Conservation (phyloP, 2,797 vertebrate genomes). For the Danio choprae region DNA sequence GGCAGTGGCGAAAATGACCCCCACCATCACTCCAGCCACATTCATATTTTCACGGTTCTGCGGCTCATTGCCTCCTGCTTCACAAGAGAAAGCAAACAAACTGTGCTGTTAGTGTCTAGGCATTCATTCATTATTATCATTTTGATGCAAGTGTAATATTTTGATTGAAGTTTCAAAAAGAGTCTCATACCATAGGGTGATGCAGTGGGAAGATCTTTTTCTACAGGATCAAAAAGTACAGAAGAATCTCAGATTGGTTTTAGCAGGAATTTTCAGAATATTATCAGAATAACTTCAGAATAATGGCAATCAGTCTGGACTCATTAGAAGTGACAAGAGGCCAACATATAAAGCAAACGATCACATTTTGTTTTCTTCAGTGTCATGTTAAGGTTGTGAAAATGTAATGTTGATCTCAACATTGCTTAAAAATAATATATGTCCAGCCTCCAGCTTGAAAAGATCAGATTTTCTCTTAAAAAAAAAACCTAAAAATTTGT, state of each 20-base stretch:
- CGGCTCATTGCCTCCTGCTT: conserved; percentile 55
- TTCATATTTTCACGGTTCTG: conserved; percentile 39
- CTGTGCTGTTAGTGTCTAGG: neutral
- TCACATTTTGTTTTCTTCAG: too few species aligned
- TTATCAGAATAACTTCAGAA: too few species aligned
- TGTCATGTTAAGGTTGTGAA: too few species aligned
- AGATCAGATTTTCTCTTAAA: too few species aligned
- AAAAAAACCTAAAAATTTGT: too few species aligned
- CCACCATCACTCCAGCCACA: conserved; percentile 66
- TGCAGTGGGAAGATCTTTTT: conserved; percentile 24
- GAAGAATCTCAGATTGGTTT: neutral
- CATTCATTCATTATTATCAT: neutral
- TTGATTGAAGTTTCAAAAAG: neutral
- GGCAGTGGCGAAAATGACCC: conserved; percentile 70
- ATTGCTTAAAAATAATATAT: too few species aligned
- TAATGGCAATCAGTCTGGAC: too few species aligned
- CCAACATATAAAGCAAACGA: too few species aligned
- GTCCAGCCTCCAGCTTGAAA: too few species aligned
- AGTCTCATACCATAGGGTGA: conserved; percentile 48
- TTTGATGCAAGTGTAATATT: conserved; percentile 1
- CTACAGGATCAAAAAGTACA: conserved; percentile 38
- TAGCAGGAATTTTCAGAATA: neutral
- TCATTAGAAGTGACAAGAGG: too few species aligned
- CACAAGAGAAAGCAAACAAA: conserved; percentile 27
- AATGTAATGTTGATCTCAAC: too few species aligned